Percentiles rank a stretch among this genome's conserved stretches.
Conservation (phyloP, 2,888 invertebrate species). For the Phortica okadai region DNA sequence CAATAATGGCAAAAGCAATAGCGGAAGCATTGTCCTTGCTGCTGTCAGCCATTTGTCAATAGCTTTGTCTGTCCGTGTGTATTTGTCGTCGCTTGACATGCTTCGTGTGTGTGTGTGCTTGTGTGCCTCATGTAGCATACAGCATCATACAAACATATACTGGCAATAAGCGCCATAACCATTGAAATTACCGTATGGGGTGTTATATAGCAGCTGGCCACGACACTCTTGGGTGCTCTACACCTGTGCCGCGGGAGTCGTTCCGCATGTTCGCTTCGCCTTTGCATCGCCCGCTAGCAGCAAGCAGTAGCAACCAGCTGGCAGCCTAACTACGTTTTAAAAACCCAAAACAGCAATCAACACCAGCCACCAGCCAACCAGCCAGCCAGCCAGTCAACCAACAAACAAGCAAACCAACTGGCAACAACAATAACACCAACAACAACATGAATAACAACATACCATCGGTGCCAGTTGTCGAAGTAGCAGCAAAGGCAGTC, state of each 20-base stretch:
- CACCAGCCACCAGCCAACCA: slow-evolving; percentile 64
- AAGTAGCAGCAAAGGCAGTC: slow-evolving; percentile 37
- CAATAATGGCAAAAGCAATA: not conserved
- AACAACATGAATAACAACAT: slow-evolving; percentile 7
- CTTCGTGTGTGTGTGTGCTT: slow-evolving; percentile 15
- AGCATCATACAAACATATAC: slow-evolving; percentile 46
- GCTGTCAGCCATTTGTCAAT: slow-evolving; percentile 35
- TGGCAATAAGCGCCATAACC: slow-evolving; percentile 67
- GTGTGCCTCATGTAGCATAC: slow-evolving; percentile 9
- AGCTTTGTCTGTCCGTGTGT: slow-evolving; percentile 8
- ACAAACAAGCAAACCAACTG: slow-evolving; percentile 36
- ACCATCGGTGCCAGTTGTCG: not conserved
- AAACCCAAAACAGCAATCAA: slow-evolving; percentile 77
- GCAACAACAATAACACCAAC: slow-evolving; percentile 20
- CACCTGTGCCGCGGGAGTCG: slow-evolving; percentile 77
- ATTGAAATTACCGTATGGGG: slow-evolving; percentile 76
- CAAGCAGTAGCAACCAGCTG: slow-evolving; percentile 46
- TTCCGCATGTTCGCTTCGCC: slow-evolving; percentile 59
- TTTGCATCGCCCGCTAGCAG: slow-evolving; percentile 41
- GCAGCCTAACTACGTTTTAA: slow-evolving; percentile 77
- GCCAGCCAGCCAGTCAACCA: slow-evolving; percentile 46
- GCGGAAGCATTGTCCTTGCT: slow-evolving; percentile 5
- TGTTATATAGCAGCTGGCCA: slow-evolving; percentile 76
- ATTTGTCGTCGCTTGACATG: slow-evolving; percentile 2
- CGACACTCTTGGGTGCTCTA: slow-evolving; percentile 77